These are phyloP conservation scores for Hypomecis atomaria DNA, from an alignment of 2,888 invertebrate species.

Conservation along the genomic window DNA sequence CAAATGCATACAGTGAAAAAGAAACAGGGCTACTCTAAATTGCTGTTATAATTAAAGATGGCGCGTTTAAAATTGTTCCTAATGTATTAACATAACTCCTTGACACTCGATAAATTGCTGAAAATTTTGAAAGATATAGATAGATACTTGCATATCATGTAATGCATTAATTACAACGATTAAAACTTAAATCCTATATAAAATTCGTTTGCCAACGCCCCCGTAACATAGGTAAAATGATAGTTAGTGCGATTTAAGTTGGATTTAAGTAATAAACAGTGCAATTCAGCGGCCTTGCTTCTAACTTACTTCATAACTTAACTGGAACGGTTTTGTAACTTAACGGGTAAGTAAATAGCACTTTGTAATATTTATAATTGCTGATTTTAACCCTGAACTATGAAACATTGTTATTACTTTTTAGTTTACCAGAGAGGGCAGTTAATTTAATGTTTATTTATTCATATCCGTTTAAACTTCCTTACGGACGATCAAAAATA, in stretches of 20 bases:
- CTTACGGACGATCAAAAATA: no score
- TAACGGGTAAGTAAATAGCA: conserved; percentile 30
- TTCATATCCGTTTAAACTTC: no score
- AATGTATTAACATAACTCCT: no score
- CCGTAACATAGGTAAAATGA: neutral
- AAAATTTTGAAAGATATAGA: no score
- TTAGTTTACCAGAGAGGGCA: neutral
- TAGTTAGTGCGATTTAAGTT: neutral
- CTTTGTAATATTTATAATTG: conserved; percentile 28
- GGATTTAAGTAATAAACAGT: conserved; percentile 13
- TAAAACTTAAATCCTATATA: neutral
- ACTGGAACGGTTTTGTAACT: conserved; percentile 28
- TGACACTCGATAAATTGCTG: no score
- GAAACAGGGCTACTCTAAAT: no score
- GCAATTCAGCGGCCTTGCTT: conserved; percentile 24
- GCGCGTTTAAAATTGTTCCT: no score
- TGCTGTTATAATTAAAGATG: no score
- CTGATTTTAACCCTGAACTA: conserved; percentile 25
- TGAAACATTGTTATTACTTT: neutral
- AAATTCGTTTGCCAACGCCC: neutral
- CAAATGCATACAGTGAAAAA: no score
- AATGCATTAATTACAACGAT: no score
- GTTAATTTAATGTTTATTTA: neutral
- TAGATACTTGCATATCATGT: no score
- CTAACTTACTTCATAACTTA: conserved; percentile 19